phyloP scores from a whole-genome alignment of 2,888 invertebrate species.

The Tridacna gigas region DNA sequence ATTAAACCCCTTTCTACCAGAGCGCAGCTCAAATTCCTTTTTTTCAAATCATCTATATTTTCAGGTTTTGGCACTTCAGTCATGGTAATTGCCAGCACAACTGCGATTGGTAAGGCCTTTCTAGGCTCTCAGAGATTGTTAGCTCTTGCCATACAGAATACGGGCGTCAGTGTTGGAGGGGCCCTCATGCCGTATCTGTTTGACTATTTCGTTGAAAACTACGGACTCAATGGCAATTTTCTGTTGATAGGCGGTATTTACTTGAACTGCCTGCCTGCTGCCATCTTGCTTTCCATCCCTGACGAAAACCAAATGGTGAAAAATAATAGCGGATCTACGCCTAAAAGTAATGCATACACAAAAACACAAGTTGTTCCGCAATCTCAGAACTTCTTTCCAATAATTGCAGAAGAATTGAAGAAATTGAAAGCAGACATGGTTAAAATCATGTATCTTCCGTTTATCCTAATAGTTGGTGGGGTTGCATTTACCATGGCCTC shows the following conservation, averaged over 20 bases:
- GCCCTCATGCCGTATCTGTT: not conserved
- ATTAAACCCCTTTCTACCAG: too few species aligned
- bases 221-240: constrained; percentile 8
- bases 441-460: not conserved
- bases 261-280: not conserved
- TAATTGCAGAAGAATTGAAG: not conserved
- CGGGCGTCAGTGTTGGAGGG: not conserved
- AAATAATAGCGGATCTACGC: not conserved
- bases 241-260: not conserved
- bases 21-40: too few species aligned
- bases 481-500: not conserved
- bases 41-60: not conserved
- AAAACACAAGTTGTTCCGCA: too few species aligned
- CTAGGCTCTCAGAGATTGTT: not conserved
- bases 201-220: not conserved
- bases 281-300: not conserved
- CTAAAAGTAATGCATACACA: not conserved
- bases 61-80: not conserved
- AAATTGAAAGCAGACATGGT: too few species aligned
- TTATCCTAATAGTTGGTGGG: not conserved
- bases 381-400: not conserved
- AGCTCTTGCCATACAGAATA: not conserved
- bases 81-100: not conserved
- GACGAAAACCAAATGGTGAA: not conserved
- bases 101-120: not conserved